phyloP scores from a whole-genome alignment of 92 coral and sea anemone genomes.

The Palythoa heliodiscus region DNA sequence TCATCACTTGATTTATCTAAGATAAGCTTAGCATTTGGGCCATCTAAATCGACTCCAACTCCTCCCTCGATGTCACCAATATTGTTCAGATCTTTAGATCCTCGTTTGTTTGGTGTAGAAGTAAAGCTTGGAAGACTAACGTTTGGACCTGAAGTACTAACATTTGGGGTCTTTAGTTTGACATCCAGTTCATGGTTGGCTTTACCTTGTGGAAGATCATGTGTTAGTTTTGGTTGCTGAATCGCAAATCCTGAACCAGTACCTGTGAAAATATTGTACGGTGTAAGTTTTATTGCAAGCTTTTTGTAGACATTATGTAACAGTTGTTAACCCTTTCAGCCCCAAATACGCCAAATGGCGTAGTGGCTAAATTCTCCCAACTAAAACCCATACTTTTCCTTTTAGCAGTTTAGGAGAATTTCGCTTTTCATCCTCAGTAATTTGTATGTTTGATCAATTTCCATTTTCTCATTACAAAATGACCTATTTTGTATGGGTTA shows the following conservation, averaged over 20 bases:
- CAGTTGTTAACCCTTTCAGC: too few species aligned
- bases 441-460: too few species aligned
- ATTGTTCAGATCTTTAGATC: background rate
- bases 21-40: background rate
- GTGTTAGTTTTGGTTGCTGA: constrained; percentile 9
- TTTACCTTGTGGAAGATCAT: constrained; percentile 18
- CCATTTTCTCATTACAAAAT: too few species aligned
- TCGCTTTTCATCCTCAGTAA: too few species aligned
- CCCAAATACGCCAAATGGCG: too few species aligned
- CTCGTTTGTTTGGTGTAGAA: background rate
- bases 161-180: background rate
- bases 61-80: background rate
- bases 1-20: background rate
- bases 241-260: background rate
- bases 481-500: too few species aligned
- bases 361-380: too few species aligned
- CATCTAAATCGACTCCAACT: background rate
- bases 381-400: too few species aligned
- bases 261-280: background rate
- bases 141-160: background rate
- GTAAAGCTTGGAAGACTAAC: background rate
- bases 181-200: background rate
- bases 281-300: background rate
- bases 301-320: too few species aligned
- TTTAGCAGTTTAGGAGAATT: too few species aligned